These are phyloP conservation scores for Dendroctonus ponderosae DNA, from an alignment of 1,140 invertebrate species.

Conservation along the genomic window DNA sequence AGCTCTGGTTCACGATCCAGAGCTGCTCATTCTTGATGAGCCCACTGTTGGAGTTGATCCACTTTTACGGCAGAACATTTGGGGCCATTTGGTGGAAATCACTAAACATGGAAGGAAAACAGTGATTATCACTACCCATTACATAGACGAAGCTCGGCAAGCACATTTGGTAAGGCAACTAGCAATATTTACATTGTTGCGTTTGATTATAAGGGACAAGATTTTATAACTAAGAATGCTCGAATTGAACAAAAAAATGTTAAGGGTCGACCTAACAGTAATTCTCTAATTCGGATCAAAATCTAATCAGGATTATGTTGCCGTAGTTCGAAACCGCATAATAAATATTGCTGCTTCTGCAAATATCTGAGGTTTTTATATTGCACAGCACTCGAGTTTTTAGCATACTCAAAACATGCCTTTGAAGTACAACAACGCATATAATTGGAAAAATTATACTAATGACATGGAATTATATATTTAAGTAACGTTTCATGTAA, in stretches of 20 bases:
- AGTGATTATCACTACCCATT: conserved; percentile 96
- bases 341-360: too few relatives aligned
- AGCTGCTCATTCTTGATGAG: conserved; percentile 89
- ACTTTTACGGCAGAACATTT: conserved; percentile 87
- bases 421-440: conserved; percentile 6
- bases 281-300: too few relatives aligned
- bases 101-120: conserved; percentile 84
- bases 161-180: conserved; percentile 68
- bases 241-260: too few relatives aligned
- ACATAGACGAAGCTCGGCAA: conserved; percentile 95
- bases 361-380: neutral
- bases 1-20: conserved; percentile 83
- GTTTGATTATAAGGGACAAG: too few relatives aligned
- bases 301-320: too few relatives aligned
- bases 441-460: conserved; percentile 7
- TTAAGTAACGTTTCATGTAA: conserved; percentile 16
- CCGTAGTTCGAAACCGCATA: too few relatives aligned
- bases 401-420: too few relatives aligned
- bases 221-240: too few relatives aligned
- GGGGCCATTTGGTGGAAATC: conserved; percentile 90
- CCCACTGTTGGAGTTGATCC: conserved; percentile 96
- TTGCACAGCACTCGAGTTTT: neutral
- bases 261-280: too few relatives aligned
- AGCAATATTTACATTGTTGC: too few relatives aligned
- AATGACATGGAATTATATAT: conserved; percentile 8